Evolutionary conservation across 1,140 invertebrate species (phyloP), one percentile per base, ranked within the genome.

Genomic region (Caenorhabditis remanei): DNA sequence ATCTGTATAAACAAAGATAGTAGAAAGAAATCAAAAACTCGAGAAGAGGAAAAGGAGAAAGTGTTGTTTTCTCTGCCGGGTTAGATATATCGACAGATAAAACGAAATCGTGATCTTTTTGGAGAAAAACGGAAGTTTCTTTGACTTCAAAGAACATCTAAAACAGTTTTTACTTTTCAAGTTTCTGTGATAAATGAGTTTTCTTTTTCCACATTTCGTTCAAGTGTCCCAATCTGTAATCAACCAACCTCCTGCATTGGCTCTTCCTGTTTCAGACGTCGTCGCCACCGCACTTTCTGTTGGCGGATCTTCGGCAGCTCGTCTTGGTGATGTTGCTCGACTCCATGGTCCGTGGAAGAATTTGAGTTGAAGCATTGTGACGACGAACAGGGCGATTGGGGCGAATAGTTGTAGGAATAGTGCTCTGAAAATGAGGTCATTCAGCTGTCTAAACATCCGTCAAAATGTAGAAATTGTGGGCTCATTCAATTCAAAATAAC

Each of bases 361-460:
- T 84, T 92, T 92, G n/a, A 92, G 83, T 85, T 92, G 91, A 16
- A 92, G 84, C 87, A 93, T 92, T 32, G 90, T 92, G 53, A 92
- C 91, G 21, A 91, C 85, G 71, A 93, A 87, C 21, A 92, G 87
- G 11, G 88, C 89, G 55, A 92, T 92, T 50, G 92, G 91, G 41
- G 83, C 65, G 58, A 92, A 87, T 40, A 92, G 71, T 55, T 86
- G 87, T n/a, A 87, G 61, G 79, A 93, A 90, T 24, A 92, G 86
- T 41, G 85, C 67, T 32, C 91, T 92, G 84, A 83, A 32, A 90
- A 87, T 63, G n/a, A n/a, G 24, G n/a, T 50, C 0, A 75, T 63
- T 63, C 3, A 1, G 75, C 48, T 16, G 13, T 67, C 14, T n/a
- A 67, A 43, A 32, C 41, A 13, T 32, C 63, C 13, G 41, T 32